phyloP scores from a whole-genome alignment of 2,797 vertebrate species.

The Galaxias olidus region DNA sequence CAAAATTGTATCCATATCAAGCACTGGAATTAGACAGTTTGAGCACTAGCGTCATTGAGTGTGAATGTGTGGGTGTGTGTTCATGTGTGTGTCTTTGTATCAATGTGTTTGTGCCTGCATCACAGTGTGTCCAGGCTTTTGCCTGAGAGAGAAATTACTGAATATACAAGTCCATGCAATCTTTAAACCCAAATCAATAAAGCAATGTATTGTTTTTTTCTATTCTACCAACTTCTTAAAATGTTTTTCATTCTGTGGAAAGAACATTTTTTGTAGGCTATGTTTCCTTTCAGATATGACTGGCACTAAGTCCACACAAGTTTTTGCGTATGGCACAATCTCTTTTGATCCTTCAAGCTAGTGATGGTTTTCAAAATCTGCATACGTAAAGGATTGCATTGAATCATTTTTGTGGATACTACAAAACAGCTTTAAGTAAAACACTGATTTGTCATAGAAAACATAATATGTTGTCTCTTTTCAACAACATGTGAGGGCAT shows the following conservation, averaged over 20 bases:
- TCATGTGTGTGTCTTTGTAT: slow-evolving; percentile 11
- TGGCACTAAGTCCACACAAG: slow-evolving; percentile 50
- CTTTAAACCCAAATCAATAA: slow-evolving; percentile 44
- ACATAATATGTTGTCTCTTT: slow-evolving; percentile 35
- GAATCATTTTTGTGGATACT: slow-evolving; percentile 37
- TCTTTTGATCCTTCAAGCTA: slow-evolving; percentile 39
- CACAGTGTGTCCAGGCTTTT: background rate
- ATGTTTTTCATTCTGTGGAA: slow-evolving; percentile 60
- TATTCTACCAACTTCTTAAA: slow-evolving; percentile 70
- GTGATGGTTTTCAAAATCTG: slow-evolving; percentile 27
- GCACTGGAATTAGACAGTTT: slow-evolving; percentile 57
- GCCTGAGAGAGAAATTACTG: background rate
- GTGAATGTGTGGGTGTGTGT: slow-evolving; percentile 17
- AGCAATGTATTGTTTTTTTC: slow-evolving; percentile 66
- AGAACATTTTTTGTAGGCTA: slow-evolving; percentile 61
- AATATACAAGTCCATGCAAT: slow-evolving; percentile 31
- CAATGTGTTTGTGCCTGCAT: background rate
- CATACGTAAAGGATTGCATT: slow-evolving; percentile 34
- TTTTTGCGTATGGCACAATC: slow-evolving; percentile 50
- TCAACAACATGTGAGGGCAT: slow-evolving; percentile 45
- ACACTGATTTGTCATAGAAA: slow-evolving; percentile 34
- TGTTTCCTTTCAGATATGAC: slow-evolving; percentile 60
- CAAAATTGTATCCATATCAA: slow-evolving; percentile 69
- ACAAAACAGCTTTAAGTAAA: slow-evolving; percentile 29
- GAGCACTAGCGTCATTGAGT: slow-evolving; percentile 47